Evolutionary conservation across 1,140 invertebrate genomes (phyloP).

Genomic region (Hyles euphorbiae): DNA sequence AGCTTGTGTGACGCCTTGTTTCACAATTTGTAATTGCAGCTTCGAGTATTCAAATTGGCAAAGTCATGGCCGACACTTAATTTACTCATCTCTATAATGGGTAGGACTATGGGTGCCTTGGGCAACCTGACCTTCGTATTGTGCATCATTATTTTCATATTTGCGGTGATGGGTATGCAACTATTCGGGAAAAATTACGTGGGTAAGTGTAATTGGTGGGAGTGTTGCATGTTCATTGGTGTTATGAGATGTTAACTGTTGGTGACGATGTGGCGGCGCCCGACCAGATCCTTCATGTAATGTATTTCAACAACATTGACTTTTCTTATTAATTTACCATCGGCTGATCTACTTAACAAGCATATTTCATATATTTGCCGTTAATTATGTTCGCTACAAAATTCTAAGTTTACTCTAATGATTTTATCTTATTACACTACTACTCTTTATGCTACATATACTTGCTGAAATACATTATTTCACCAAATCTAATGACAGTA

Average conservation of each 20-base stretch:
- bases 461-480: slow-evolving; percentile 29
- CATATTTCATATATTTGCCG: no score
- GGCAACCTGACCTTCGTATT: slow-evolving; percentile 97
- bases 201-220: slow-evolving; percentile 79
- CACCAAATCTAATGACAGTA: background rate
- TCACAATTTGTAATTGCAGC: slow-evolving; percentile 81
- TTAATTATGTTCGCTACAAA: no score
- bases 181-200: slow-evolving; percentile 94
- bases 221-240: slow-evolving; percentile 74
- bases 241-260: slow-evolving; percentile 50
- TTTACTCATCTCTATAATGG: slow-evolving; percentile 98
- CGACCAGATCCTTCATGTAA: slow-evolving; percentile 27
- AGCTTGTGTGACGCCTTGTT: slow-evolving; percentile 74
- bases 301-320: slow-evolving; percentile 41
- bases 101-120: slow-evolving; percentile 95
- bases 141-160: slow-evolving; percentile 98
- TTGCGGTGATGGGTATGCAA: slow-evolving; percentile 98
- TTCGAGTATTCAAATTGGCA: slow-evolving; percentile 98
- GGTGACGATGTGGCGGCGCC: slow-evolving; percentile 25
- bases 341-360: no score
- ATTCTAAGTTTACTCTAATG: background rate
- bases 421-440: background rate
- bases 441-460: background rate
- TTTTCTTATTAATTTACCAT: background rate
- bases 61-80: slow-evolving; percentile 99